phyloP scores from a whole-genome alignment of 1,140 invertebrate species.

The Mamestra configurata region DNA sequence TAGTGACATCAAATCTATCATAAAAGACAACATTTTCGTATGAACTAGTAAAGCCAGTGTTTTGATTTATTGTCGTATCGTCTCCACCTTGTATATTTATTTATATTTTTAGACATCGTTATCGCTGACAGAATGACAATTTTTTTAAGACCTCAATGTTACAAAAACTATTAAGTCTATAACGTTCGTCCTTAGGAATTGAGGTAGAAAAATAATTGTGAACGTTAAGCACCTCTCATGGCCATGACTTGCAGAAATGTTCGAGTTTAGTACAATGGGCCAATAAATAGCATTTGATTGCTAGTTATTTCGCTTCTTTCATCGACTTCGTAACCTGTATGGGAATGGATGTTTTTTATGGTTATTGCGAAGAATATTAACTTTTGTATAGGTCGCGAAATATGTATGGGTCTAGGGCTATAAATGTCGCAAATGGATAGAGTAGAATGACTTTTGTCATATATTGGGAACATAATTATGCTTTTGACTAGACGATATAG shows the following conservation, averaged over 20 bases:
- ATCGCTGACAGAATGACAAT: no score
- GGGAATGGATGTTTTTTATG: slow-evolving; percentile 21
- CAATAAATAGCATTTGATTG: slow-evolving; percentile 35
- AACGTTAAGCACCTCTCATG: slow-evolving; percentile 1
- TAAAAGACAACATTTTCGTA: no score
- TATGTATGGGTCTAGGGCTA: neutral
- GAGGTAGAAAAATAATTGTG: neutral
- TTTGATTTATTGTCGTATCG: no score
- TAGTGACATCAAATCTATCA: no score
- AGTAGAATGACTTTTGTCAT: neutral
- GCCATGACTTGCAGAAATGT: slow-evolving; percentile 24
- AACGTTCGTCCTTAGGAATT: neutral
- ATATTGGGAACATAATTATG: neutral
- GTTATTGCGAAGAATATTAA: slow-evolving; percentile 11
- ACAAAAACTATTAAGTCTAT: neutral
- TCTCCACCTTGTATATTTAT: no score
- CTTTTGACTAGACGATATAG: no score
- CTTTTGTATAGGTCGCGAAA: neutral
- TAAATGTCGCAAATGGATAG: neutral
- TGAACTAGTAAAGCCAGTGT: no score
- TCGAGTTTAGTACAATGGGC: slow-evolving; percentile 8
- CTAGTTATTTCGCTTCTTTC: slow-evolving; percentile 27
- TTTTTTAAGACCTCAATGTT: no score
- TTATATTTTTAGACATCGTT: no score
- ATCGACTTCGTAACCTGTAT: slow-evolving; percentile 15